Evolutionary conservation across 2,113 vertebrate species (phyloP).

Genomic region (Microcebus ravelobensis): DNA sequence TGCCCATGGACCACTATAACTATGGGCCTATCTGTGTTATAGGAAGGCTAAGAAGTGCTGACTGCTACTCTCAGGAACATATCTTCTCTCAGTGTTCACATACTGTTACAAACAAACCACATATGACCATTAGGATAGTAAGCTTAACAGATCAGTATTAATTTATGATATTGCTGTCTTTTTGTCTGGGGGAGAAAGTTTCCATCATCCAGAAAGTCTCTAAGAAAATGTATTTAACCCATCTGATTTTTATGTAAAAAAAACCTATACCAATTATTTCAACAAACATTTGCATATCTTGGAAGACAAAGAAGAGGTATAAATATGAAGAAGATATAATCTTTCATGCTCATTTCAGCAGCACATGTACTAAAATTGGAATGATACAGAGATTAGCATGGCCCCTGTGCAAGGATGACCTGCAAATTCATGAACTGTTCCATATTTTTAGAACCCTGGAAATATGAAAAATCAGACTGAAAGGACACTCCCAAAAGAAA

Average conservation of each 20-base stretch:
- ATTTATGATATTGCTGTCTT: neutral
- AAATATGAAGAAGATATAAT: neutral
- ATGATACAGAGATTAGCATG: no score
- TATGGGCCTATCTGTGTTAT: neutral
- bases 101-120: neutral
- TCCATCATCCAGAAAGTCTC: neutral
- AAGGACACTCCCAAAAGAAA: no score
- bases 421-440: no score
- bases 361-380: no score
- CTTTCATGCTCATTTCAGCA: no score
- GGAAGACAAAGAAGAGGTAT: neutral
- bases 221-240: neutral
- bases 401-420: no score
- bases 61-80: neutral
- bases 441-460: no score
- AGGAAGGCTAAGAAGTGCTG: neutral
- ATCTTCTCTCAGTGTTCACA: neutral
- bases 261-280: neutral
- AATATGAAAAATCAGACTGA: no score
- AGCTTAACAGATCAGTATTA: neutral
- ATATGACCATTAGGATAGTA: neutral
- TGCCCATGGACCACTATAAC: neutral
- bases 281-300: neutral
- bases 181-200: neutral
- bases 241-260: neutral